Evolutionary conservation across 2,888 invertebrate species (phyloP).

Genomic region (Lithosia quadra): DNA sequence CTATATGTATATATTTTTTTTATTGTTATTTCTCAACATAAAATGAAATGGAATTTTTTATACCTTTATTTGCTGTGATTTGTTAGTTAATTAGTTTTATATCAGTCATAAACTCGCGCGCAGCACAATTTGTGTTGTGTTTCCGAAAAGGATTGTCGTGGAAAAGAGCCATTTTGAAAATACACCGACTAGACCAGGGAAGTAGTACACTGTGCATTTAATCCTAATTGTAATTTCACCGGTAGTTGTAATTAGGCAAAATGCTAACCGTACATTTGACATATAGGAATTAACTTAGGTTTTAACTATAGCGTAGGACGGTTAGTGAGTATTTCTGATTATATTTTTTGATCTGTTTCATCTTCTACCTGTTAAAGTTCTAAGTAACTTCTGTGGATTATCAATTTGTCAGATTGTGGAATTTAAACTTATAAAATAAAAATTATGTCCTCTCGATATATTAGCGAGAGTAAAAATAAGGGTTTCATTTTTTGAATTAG

Average conservation of each 20-base stretch:
- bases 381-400: slow-evolving; percentile 81
- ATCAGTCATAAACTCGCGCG: slow-evolving; percentile 61
- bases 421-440: slow-evolving; percentile 82
- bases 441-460: slow-evolving; percentile 65
- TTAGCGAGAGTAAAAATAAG: slow-evolving; percentile 64
- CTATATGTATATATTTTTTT: slow-evolving; percentile 43
- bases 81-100: slow-evolving; percentile 48
- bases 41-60: slow-evolving; percentile 52
- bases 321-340: slow-evolving; percentile 77
- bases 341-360: slow-evolving; percentile 80
- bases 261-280: slow-evolving; percentile 73
- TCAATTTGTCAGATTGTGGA: slow-evolving; percentile 81
- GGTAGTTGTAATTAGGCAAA: slow-evolving; percentile 71
- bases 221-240: slow-evolving; percentile 70
- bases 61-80: slow-evolving; percentile 51
- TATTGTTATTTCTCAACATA: slow-evolving; percentile 44
- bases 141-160: slow-evolving; percentile 92
- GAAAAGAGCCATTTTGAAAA: slow-evolving; percentile 96
- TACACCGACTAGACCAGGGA: slow-evolving; percentile 90
- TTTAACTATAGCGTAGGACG: slow-evolving; percentile 72
- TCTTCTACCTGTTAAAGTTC: slow-evolving; percentile 76
- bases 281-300: slow-evolving; percentile 70
- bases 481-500: slow-evolving; percentile 57
- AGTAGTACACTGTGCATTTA: slow-evolving; percentile 84
- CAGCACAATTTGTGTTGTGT: slow-evolving; percentile 93